These are phyloP conservation scores for Forbesichthys agassizii DNA, from an alignment of 2,113 vertebrate genomes.

Conservation along the genomic window DNA sequence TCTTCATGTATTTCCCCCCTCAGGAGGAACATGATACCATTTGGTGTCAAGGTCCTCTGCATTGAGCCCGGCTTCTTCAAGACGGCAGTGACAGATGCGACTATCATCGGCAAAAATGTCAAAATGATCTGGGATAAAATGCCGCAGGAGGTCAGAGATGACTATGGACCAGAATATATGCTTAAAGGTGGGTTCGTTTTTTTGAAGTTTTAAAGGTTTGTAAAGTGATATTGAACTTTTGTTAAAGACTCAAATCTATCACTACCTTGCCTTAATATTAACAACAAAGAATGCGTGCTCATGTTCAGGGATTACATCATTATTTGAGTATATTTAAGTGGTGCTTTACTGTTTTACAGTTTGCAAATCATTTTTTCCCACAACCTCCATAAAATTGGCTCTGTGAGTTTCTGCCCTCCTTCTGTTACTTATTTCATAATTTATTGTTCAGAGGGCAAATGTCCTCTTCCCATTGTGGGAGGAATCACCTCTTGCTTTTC, in stretches of 20 bases:
- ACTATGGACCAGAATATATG: constrained; percentile 70
- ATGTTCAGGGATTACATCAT: too few relatives aligned
- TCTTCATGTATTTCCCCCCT: background rate
- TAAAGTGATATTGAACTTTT: background rate
- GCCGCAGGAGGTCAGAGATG: constrained; percentile 70
- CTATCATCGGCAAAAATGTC: constrained; percentile 47
- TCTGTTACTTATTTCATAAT: too few relatives aligned
- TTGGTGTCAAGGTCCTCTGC: constrained; percentile 74
- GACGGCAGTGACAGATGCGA: constrained; percentile 21
- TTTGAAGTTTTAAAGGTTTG: too few relatives aligned
- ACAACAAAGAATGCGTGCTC: too few relatives aligned
- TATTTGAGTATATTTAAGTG: too few relatives aligned
- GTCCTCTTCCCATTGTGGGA: too few relatives aligned
- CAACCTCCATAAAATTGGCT: too few relatives aligned
- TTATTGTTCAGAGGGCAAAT: too few relatives aligned
- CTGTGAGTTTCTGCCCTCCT: too few relatives aligned
- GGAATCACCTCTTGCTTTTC: too few relatives aligned
- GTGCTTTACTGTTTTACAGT: too few relatives aligned
- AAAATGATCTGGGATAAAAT: constrained; percentile 70
- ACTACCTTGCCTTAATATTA: background rate
- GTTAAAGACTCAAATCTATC: background rate
- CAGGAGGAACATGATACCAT: background rate
- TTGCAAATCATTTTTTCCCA: too few relatives aligned
- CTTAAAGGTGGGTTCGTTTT: constrained; percentile 46
- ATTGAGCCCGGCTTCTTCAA: constrained; percentile 79